These are phyloP conservation scores for Chloroclysta siterata DNA, from an alignment of 2,888 invertebrate species.

Conservation along the genomic window DNA sequence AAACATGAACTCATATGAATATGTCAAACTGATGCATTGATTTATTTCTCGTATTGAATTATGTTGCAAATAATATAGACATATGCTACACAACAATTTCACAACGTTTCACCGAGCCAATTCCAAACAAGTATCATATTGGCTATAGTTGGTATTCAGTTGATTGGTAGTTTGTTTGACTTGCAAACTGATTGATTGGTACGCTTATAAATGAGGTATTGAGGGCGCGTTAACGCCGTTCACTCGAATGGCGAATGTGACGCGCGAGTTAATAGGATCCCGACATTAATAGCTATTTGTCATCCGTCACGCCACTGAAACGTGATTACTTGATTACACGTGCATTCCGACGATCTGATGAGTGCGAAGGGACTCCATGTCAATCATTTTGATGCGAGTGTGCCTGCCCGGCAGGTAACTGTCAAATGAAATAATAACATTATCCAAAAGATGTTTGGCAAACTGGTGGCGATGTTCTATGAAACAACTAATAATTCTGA, in stretches of 20 bases:
- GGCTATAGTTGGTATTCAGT: slow-evolving; percentile 51
- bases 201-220: slow-evolving; percentile 68
- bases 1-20: not conserved
- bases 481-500: no score
- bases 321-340: slow-evolving; percentile 67
- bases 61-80: not conserved
- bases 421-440: no score
- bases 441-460: no score
- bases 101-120: slow-evolving; percentile 32
- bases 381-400: not conserved
- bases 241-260: slow-evolving; percentile 48
- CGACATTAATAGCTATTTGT: slow-evolving; percentile 77
- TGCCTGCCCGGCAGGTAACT: no score
- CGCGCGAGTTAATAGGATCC: slow-evolving; percentile 61
- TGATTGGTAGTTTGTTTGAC: slow-evolving; percentile 69
- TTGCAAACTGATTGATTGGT: slow-evolving; percentile 65
- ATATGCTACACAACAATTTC: slow-evolving; percentile 1
- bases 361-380: slow-evolving; percentile 15
- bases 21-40: not conserved
- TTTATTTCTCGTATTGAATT: not conserved
- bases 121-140: slow-evolving; percentile 24
- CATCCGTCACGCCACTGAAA: slow-evolving; percentile 70
- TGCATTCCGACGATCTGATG: slow-evolving; percentile 30
- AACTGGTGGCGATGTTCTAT: no score
- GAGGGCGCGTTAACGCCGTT: slow-evolving; percentile 53